Evolutionary conservation across 92 coral and sea anemone genomes (phyloP), one percentile per base, ranked within the genome.

Genomic region (Porites evermanni): DNA sequence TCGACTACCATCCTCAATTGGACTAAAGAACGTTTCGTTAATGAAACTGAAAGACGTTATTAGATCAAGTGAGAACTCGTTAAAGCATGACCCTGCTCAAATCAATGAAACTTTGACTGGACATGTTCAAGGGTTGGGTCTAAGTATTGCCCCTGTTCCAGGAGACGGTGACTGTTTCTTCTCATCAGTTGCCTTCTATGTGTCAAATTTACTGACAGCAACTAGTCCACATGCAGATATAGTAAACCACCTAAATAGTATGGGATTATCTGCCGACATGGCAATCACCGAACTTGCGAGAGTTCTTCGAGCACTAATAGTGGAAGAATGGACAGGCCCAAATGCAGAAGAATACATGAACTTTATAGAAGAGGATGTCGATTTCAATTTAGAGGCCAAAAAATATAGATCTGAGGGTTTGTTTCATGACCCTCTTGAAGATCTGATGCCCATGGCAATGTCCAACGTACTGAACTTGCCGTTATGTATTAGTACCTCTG

Each of bases 161-260:
- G 86, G 91, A 63, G 87, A 87, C 63, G 87, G 86, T 26, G 71
- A 87, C 44, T 87, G 87, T 80, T 87, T 86, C 54, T 85, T 85
- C 78, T 23, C 78, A 26, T 14, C 90, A 52, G 86, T 78, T 18
- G 90, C 86, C 12, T 86, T 86, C 58, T 79, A 86, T 16, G 20
- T 86, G 9, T n/a, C 24, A 10, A 13, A 60, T 7, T 29, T 87
- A 9, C 52, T 87, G 64, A 14, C 86, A 32, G 54, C 81, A 1
- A 64, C 70, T 19, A 47, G 61, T 70, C 53, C 47, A 67, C 86
- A 58, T 5, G 10, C 18, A 7, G 12, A 32, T 17, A 52, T 87
- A 1, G 51, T 70, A 50, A 67, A 60, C 64, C 74, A 38, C 53
- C 51, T 87, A 10, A 13, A 19, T 56, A 87, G 78, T 52, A 1